These are phyloP conservation scores for Emydoidea blandingii DNA, from an alignment of 2,797 vertebrate species.

Conservation along the genomic window DNA sequence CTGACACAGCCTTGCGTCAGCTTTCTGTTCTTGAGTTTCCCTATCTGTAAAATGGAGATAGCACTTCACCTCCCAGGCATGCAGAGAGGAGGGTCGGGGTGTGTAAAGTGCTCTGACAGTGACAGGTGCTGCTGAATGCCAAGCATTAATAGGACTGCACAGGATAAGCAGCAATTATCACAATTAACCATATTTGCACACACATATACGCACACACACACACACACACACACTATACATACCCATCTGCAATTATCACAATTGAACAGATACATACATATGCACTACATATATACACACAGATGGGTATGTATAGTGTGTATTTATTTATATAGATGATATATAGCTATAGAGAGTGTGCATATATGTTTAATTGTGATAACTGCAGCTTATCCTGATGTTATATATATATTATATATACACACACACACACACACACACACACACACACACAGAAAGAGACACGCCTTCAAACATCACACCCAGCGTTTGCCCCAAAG, in stretches of 20 bases:
- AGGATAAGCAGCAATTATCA: not conserved
- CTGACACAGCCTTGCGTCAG: not conserved
- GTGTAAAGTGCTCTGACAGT: not conserved
- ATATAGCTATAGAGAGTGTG: too few species aligned
- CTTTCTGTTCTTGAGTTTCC: not conserved
- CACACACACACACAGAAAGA: too few species aligned
- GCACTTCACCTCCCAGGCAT: not conserved
- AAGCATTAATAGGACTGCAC: not conserved
- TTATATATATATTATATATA: too few species aligned
- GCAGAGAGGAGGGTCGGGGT: not conserved
- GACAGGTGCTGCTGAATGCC: not conserved
- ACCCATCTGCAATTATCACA: not conserved
- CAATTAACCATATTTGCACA: not conserved
- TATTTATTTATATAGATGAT: too few species aligned
- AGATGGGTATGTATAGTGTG: too few species aligned
- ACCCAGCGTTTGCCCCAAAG: not conserved
- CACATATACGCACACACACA: not conserved
- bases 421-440: too few species aligned
- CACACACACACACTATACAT: not conserved
- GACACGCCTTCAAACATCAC: not conserved
- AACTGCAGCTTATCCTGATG: not conserved
- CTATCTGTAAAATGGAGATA: not conserved
- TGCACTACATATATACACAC: not conserved
- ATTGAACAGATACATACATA: not conserved
- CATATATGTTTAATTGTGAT: not conserved